Evolutionary conservation across 2,113 vertebrate species (phyloP).

Genomic region (Delphinus delphis): DNA sequence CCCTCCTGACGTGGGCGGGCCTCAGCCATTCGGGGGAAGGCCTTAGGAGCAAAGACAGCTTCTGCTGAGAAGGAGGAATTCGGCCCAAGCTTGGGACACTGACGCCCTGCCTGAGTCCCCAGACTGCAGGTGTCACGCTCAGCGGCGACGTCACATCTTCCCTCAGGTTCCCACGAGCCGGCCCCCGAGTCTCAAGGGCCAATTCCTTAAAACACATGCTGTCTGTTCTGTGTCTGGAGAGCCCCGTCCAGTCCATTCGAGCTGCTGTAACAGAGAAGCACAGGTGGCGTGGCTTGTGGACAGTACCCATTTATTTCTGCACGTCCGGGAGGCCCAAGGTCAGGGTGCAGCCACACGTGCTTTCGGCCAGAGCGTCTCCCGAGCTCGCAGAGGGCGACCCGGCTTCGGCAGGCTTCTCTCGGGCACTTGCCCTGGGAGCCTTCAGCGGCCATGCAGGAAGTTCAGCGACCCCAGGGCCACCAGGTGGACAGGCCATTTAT

Average conservation of each 20-base stretch:
- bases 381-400: accelerated
- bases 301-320: not conserved
- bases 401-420: not conserved
- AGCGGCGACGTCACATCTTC: accelerated
- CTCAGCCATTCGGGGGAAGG: not conserved
- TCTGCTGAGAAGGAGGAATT: not conserved
- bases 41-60: not conserved
- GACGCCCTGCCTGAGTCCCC: not conserved
- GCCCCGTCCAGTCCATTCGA: not conserved
- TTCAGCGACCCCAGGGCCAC: not conserved
- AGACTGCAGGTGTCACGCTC: not conserved
- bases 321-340: not conserved
- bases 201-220: not conserved
- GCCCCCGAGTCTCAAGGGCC: not conserved
- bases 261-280: not conserved
- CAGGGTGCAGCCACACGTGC: not conserved
- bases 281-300: not conserved
- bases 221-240: not conserved
- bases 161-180: not conserved
- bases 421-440: not conserved
- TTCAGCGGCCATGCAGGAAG: not conserved
- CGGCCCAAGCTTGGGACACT: not conserved
- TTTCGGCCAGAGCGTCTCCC: not conserved
- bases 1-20: accelerated
- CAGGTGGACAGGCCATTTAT: accelerated